Conservation (phyloP, 2,113 vertebrate species). For the Takifugu flavidus region DNA sequence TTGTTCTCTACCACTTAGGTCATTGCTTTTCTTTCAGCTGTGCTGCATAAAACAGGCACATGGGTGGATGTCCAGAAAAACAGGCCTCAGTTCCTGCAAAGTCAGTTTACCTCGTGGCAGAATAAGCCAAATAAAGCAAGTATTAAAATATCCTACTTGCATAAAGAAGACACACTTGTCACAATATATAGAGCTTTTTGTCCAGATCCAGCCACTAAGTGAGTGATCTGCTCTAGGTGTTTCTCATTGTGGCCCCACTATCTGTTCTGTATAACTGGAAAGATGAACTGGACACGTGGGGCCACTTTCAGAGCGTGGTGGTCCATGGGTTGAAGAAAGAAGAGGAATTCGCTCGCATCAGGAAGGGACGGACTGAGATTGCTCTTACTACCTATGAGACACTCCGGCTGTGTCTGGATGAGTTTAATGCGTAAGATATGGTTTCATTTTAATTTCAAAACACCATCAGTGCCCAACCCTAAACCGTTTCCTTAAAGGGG, state of each 20-base stretch:
- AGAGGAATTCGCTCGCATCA: slow-evolving; percentile 82
- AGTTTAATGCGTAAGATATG: slow-evolving; percentile 84
- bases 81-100: slow-evolving; percentile 87
- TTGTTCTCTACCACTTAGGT: slow-evolving; percentile 71
- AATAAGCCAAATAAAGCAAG: slow-evolving; percentile 79
- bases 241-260: slow-evolving; percentile 91
- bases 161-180: not conserved
- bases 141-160: slow-evolving; percentile 5
- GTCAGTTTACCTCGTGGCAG: slow-evolving; percentile 69
- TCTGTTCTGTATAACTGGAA: slow-evolving; percentile 97
- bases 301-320: slow-evolving; percentile 84
- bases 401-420: slow-evolving; percentile 84
- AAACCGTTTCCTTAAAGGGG: too few species aligned
- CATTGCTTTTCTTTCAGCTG: slow-evolving; percentile 92
- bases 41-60: slow-evolving; percentile 90
- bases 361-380: slow-evolving; percentile 85
- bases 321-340: slow-evolving; percentile 90
- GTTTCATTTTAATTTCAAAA: slow-evolving; percentile 1
- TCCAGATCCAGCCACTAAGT: not conserved
- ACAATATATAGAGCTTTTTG: not conserved
- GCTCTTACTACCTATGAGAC: slow-evolving; percentile 91
- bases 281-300: slow-evolving; percentile 94
- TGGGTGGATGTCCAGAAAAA: slow-evolving; percentile 91
- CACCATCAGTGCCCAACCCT: not conserved
- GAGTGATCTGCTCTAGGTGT: slow-evolving; percentile 72